Evolutionary conservation across 2,113 vertebrate genomes (phyloP).

Genomic region (Oceanodroma tethys): DNA sequence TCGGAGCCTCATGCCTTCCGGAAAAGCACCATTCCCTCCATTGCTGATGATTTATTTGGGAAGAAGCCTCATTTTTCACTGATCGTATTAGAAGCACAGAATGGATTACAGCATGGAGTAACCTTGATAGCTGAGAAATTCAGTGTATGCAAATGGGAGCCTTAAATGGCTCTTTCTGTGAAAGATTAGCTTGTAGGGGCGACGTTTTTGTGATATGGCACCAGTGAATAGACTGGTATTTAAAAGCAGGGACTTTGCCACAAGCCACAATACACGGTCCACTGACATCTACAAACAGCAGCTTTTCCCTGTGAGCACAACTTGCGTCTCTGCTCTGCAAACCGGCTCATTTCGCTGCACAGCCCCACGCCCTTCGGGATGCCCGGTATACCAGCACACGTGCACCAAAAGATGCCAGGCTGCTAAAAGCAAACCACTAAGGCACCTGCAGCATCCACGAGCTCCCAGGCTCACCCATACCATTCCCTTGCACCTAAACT

Average conservation of each 20-base stretch:
- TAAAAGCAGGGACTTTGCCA: background rate
- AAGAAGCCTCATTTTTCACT: conserved; percentile 37
- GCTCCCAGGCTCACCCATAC: background rate
- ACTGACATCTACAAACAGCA: background rate
- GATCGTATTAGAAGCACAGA: background rate
- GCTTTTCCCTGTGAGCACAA: background rate
- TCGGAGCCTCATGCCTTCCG: fast-evolving
- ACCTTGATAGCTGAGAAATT: conserved; percentile 44
- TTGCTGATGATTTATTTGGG: background rate
- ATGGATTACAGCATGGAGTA: conserved; percentile 6
- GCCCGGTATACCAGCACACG: fast-evolving
- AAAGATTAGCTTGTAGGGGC: background rate
- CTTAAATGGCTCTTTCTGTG: background rate
- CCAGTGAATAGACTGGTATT: background rate
- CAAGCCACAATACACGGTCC: background rate
- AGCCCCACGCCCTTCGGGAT: background rate
- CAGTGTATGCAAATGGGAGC: conserved; percentile 29
- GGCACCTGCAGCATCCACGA: background rate
- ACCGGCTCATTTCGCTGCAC: background rate
- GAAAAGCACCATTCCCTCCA: background rate
- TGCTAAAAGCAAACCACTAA: background rate
- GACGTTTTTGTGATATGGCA: background rate
- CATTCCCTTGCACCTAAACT: fast-evolving
- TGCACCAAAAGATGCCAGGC: background rate
- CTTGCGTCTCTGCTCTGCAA: background rate